Base-by-base conservation (phyloP, 2,888 invertebrate genomes). In the Orthonevra nobilis region DNA sequence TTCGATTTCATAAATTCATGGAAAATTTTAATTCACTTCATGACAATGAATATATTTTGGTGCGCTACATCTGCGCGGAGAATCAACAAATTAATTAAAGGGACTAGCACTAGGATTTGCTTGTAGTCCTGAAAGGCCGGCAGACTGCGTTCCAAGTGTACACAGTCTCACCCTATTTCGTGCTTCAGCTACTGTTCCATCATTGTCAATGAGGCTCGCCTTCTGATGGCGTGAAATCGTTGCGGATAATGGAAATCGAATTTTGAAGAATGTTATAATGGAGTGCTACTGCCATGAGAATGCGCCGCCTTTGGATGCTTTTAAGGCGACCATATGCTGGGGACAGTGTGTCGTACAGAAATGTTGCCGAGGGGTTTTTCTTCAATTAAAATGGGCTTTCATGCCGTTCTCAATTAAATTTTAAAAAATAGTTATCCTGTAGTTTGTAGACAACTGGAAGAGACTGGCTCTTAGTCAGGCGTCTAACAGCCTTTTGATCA, bases 41-140 rank as follows among this genome's bases (percentile, higher is more conserved):
- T 79, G 77, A 79, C 77, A 79, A 73, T 79, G 77, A 79, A 79
- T 79, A 79, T 79, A 60, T 79, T 79, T 48, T 66, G 72, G 44
- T 54, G 28, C 46, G 20, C 42, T 23, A 23, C 23, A 5, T 4
- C 3, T 23, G 23, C 58, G 44, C 34, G 30, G 56, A 26, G 17
- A 70, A 77, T 70, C 75, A 77, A 77, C 75, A 77, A 77, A 77
- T 77, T 77, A 77, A 77, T 70, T 77, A 64, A 63, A 58, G 50
- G 63, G 26, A 42, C 42, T 12, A n/a, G n/a, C n/a, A n/a, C n/a
- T n/a, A n/a, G n/a, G n/a, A n/a, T n/a, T n/a, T 14, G 30, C 40
- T 38, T 26, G 19, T 26, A 40, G 60, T 68, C 68, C 60, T 38
- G 61, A 40, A 56, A 26, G 23, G 7, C 3, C 23, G 4, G n/a